phyloP scores from a whole-genome alignment of 2,113 vertebrate genomes.

The Platichthys flesus region DNA sequence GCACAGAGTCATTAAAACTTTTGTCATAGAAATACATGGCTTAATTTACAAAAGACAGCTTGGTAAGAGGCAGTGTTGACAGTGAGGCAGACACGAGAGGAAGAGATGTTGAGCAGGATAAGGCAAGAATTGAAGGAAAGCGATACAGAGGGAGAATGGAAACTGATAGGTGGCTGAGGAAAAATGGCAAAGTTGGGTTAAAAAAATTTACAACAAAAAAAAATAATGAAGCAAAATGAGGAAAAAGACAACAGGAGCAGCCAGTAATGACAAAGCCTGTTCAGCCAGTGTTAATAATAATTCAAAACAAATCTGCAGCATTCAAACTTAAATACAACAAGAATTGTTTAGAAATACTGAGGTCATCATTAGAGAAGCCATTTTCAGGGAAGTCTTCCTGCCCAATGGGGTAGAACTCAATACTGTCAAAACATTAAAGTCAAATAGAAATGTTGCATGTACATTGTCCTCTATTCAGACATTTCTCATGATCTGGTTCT shows the following conservation, averaged over 20 bases:
- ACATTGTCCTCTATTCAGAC: constrained; percentile 4
- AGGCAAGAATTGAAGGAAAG: constrained; percentile 55
- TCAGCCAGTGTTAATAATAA: constrained; percentile 26
- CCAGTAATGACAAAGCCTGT: constrained; percentile 16
- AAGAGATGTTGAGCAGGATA: constrained; percentile 56
- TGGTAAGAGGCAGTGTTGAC: constrained; percentile 36
- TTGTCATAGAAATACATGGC: neutral
- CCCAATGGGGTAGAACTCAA: constrained; percentile 1
- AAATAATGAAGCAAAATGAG: constrained; percentile 11
- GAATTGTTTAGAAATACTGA: neutral
- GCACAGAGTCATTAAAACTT: neutral
- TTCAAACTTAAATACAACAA: constrained; percentile 9
- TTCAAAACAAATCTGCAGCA: constrained; percentile 31
- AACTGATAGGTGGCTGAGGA: constrained; percentile 3
- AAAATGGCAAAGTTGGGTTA: constrained; percentile 16
- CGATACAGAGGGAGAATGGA: constrained; percentile 13
- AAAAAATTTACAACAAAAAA: constrained; percentile 21
- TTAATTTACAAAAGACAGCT: neutral
- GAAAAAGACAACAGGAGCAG: neutral
- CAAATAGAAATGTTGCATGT: constrained; percentile 17
- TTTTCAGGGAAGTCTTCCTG: constrained; percentile 13
- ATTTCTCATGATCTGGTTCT: neutral
- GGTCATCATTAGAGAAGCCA: neutral
- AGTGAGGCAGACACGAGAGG: constrained; percentile 35
- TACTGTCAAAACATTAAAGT: neutral